phyloP scores from a whole-genome alignment of 2,797 vertebrate species.

The Lycodopsis pacificus region DNA sequence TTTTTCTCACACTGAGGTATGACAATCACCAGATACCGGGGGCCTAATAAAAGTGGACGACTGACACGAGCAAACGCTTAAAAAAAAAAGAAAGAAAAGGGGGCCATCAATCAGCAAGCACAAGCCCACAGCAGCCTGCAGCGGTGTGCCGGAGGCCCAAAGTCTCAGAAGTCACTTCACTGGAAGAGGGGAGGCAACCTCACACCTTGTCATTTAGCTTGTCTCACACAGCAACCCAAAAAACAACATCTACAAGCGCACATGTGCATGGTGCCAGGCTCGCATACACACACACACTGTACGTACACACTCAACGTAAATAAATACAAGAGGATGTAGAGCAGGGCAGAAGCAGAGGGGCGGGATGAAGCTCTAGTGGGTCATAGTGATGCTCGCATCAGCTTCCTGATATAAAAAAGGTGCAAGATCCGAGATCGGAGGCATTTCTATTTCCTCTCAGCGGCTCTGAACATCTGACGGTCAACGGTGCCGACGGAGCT shows the following conservation, averaged over 20 bases:
- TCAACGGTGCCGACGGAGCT: too few species aligned
- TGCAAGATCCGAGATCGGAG: too few species aligned
- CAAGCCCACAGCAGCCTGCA: conserved; percentile 71
- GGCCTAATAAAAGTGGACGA: conserved; percentile 73
- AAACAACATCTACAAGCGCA: conserved; percentile 8
- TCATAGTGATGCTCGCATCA: not conserved
- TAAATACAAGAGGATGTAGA: conserved; percentile 51
- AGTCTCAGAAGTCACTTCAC: conserved; percentile 64
- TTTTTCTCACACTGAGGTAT: conserved; percentile 75
- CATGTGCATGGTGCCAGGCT: conserved; percentile 10
- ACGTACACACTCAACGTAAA: conserved; percentile 38
- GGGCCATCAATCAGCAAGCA: conserved; percentile 79
- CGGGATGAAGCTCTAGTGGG: conserved; percentile 13
- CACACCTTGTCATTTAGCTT: conserved; percentile 68
- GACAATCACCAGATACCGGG: conserved; percentile 82
- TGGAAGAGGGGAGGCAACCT: conserved; percentile 54
- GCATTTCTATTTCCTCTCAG: too few species aligned
- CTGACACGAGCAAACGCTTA: conserved; percentile 76
- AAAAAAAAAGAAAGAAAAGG: conserved; percentile 62
- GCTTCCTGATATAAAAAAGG: not conserved
- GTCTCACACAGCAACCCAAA: conserved; percentile 39
- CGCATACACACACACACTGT: conserved; percentile 12
- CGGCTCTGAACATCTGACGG: too few species aligned
- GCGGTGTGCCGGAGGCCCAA: conserved; percentile 61
- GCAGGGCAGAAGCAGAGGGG: conserved; percentile 30